phyloP scores from a whole-genome alignment of 2,888 invertebrate species.

The Limenitis camilla region DNA sequence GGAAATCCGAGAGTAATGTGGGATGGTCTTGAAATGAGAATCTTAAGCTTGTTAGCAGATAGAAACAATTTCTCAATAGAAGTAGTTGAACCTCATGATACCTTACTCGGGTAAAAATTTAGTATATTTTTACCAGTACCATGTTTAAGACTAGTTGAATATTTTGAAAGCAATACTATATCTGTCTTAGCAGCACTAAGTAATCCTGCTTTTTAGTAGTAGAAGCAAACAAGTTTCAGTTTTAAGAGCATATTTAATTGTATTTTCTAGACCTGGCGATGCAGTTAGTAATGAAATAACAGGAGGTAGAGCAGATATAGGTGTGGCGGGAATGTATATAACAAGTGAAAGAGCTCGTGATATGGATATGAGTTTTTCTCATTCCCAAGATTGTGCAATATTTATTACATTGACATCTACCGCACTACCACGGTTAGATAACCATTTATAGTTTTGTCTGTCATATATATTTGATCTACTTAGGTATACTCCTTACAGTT shows the following conservation, averaged over 20 bases:
- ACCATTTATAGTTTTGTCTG: not conserved
- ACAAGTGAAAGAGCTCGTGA: conserved; percentile 67
- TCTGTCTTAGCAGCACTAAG: no score
- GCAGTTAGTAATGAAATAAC: conserved; percentile 74
- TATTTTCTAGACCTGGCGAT: conserved; percentile 72
- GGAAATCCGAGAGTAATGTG: conserved; percentile 65
- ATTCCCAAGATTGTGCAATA: conserved; percentile 84
- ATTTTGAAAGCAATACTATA: no score
- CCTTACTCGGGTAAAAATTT: conserved; percentile 59
- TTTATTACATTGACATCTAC: conserved; percentile 86
- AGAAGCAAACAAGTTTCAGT: no score
- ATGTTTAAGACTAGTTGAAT: no score
- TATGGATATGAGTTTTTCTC: conserved; percentile 78
- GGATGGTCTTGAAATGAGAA: conserved; percentile 85
- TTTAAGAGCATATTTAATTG: not conserved
- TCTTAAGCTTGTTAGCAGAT: conserved; percentile 76
- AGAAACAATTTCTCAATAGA: conserved; percentile 83
- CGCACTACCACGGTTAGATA: conserved; percentile 79
- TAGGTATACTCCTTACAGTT: no score
- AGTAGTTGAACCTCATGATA: conserved; percentile 74
- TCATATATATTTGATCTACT: no score
- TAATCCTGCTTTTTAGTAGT: no score
- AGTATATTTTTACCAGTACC: no score
- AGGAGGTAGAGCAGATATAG: conserved; percentile 76
- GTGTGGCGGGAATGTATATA: conserved; percentile 81